Percentiles rank a stretch among this genome's conserved stretches.
Evolutionary conservation across 2,888 invertebrate genomes (phyloP).

Genomic region (Acrobasis repandana): DNA sequence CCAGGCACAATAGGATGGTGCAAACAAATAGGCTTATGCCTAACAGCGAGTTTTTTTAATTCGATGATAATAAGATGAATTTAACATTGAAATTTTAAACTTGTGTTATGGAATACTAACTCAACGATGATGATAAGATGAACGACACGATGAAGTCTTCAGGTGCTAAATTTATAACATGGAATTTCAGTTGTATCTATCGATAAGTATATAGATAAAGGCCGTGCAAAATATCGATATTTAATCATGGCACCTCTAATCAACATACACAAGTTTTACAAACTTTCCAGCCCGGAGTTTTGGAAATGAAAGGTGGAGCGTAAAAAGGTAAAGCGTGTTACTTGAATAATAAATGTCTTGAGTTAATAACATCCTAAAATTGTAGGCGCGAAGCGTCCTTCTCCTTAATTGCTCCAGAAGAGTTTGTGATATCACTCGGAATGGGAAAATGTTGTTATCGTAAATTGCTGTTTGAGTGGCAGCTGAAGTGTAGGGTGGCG

Average conservation of each 20-base stretch:
- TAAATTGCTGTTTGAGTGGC: constrained; percentile 1
- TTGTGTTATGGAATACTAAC: too few species aligned
- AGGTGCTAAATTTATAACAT: too few species aligned
- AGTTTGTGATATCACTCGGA: constrained; percentile 1
- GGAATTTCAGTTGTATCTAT: too few species aligned
- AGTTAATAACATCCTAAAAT: constrained; percentile 5
- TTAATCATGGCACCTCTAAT: not conserved
- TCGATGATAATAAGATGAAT: too few species aligned
- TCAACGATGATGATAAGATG: too few species aligned
- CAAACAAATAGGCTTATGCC: too few species aligned
- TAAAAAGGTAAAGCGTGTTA: constrained; percentile 22
- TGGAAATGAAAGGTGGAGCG: constrained; percentile 10
- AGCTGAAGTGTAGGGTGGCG: not conserved
- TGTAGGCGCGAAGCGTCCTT: not conserved
- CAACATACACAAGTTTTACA: constrained; percentile 9
- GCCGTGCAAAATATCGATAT: not conserved
- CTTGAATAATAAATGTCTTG: constrained; percentile 21
- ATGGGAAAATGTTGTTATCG: constrained; percentile 9
- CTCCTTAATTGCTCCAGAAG: constrained; percentile 16
- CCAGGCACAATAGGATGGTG: too few species aligned
- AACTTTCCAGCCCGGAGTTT: constrained; percentile 16
- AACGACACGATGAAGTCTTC: too few species aligned
- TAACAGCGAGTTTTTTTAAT: too few species aligned
- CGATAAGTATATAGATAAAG: too few species aligned
- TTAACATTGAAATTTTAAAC: too few species aligned